Percentiles rank a stretch among this genome's conserved stretches.
Evolutionary conservation across 2,113 vertebrate species (phyloP).

Genomic region (Podarcis muralis): DNA sequence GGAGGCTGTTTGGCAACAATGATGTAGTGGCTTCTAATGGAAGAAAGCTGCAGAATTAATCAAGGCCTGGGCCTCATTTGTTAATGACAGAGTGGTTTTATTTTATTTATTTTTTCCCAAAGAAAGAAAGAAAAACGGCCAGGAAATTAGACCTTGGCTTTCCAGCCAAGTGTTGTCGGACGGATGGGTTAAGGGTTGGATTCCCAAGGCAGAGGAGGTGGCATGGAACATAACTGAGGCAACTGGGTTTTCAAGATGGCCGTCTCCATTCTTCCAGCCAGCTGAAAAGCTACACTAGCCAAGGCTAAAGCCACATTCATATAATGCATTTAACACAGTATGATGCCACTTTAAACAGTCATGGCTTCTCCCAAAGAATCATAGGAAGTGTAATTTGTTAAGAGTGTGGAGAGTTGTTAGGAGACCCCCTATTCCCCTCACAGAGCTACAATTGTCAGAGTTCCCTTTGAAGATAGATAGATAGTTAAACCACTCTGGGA

Average conservation of each 20-base stretch:
- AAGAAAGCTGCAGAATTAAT: slow-evolving; percentile 75
- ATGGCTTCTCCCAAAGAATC: too few species aligned
- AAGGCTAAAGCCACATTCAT: slow-evolving; percentile 3
- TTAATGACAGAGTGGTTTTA: slow-evolving; percentile 64
- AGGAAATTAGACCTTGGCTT: slow-evolving; percentile 17
- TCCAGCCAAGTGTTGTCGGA: not conserved
- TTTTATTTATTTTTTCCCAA: not conserved
- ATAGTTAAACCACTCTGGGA: too few species aligned
- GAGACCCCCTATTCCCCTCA: too few species aligned
- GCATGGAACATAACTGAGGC: not conserved
- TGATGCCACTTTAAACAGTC: too few species aligned
- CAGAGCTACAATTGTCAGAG: too few species aligned
- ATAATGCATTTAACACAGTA: slow-evolving; percentile 31
- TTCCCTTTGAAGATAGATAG: too few species aligned
- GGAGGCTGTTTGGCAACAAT: slow-evolving; percentile 62
- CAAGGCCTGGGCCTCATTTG: slow-evolving; percentile 66
- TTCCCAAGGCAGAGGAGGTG: rapidly evolving
- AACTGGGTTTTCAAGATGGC: rapidly evolving
- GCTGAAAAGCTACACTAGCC: slow-evolving; percentile 4
- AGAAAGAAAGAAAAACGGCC: slow-evolving; percentile 6
- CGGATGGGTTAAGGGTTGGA: not conserved
- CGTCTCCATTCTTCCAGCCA: not conserved
- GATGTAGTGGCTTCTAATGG: slow-evolving; percentile 76
- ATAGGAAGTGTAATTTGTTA: too few species aligned
- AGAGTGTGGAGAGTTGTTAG: too few species aligned